Conservation (phyloP, 1,140 invertebrate species). For the Fragariocoptes setiger region DNA sequence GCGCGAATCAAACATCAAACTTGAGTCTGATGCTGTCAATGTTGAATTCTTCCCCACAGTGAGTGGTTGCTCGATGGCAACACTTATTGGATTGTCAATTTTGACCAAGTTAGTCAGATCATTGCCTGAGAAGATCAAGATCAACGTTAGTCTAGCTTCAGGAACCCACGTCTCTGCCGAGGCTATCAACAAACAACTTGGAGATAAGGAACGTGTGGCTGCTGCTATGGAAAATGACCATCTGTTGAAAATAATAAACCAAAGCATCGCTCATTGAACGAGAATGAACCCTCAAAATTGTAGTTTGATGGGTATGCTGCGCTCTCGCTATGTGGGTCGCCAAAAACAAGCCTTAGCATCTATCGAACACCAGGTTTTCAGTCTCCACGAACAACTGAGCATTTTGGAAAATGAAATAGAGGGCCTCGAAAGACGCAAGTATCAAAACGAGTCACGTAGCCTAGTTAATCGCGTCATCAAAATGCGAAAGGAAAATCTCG, state of each 20-base stretch:
- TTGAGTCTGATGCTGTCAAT: constrained; percentile 26
- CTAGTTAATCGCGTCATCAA: too few species aligned
- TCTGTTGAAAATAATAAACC: constrained; percentile 69
- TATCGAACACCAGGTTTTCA: too few species aligned
- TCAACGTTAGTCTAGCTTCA: constrained; percentile 50
- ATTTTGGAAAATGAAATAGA: too few species aligned
- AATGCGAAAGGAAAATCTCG: too few species aligned
- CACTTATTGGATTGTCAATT: constrained; percentile 59
- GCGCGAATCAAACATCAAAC: constrained; percentile 38
- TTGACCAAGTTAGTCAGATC: constrained; percentile 56
- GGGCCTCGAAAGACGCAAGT: too few species aligned
- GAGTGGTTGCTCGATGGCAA: constrained; percentile 96
- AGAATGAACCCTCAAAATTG: too few species aligned
- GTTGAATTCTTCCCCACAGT: constrained; percentile 87
- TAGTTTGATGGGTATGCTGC: too few species aligned
- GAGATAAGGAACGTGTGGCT: constrained; percentile 86
- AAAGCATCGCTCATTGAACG: constrained; percentile 28
- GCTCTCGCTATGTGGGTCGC: too few species aligned
- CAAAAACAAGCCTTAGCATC: too few species aligned
- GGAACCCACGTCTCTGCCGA: constrained; percentile 66
- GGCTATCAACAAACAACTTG: constrained; percentile 84
- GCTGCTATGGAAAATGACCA: constrained; percentile 78
- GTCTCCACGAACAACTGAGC: too few species aligned
- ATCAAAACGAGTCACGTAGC: too few species aligned
- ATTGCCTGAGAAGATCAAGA: constrained; percentile 32